Evolutionary conservation across 1,140 invertebrate genomes (phyloP).

Genomic region (Procambarus clarkii): DNA sequence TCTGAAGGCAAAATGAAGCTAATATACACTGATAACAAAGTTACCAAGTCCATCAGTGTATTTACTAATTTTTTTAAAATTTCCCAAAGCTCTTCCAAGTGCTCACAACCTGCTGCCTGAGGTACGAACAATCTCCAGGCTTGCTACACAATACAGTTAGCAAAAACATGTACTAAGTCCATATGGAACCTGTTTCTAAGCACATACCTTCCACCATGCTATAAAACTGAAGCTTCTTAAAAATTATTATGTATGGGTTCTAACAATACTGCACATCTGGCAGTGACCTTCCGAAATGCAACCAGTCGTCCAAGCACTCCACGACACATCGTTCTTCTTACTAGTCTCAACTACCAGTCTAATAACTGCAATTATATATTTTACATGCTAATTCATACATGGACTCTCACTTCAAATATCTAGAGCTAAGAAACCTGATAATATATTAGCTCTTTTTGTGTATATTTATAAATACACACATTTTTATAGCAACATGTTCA

Average conservation of each 20-base stretch:
- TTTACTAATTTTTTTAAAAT: neutral
- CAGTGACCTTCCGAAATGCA: neutral
- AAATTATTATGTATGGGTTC: neutral
- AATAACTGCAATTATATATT: neutral
- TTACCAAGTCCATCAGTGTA: neutral
- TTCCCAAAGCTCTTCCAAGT: neutral
- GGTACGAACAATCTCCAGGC: neutral
- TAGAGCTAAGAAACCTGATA: no score
- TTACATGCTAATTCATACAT: neutral
- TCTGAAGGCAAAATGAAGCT: neutral
- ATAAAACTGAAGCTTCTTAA: neutral
- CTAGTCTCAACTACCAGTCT: neutral
- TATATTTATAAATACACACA: no score
- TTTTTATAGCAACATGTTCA: neutral
- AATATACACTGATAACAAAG: neutral
- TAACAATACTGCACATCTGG: neutral
- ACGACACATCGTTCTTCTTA: neutral
- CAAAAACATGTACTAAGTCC: neutral
- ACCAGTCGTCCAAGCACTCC: neutral
- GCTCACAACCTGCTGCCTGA: neutral
- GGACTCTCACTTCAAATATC: no score
- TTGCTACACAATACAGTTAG: neutral
- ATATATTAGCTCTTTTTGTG: no score
- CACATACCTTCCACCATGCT: conserved; percentile 2
- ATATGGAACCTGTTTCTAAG: neutral